Evolutionary conservation across 2,888 invertebrate species (phyloP).

Genomic region (Apoda limacodes): DNA sequence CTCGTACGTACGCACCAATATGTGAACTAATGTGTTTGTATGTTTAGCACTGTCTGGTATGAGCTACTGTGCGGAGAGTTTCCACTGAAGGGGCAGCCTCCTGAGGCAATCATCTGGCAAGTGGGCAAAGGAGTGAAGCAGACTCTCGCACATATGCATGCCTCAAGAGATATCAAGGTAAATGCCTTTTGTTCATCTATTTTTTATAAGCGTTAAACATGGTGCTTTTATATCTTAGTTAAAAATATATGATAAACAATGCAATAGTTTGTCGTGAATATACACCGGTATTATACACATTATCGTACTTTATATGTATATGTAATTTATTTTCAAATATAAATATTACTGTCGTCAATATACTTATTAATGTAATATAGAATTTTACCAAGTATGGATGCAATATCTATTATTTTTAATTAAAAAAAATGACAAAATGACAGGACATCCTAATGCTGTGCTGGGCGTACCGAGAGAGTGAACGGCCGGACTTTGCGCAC

Average conservation of each 20-base stretch:
- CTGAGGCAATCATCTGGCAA: conserved; percentile 97
- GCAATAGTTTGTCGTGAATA: too few relatives aligned
- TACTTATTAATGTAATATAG: too few relatives aligned
- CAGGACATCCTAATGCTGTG: conserved; percentile 97
- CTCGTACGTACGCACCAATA: too few relatives aligned
- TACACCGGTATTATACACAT: too few relatives aligned
- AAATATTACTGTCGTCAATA: too few relatives aligned
- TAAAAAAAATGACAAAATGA: background rate
- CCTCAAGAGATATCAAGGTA: conserved; percentile 96
- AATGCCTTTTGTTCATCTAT: too few relatives aligned
- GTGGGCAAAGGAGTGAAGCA: conserved; percentile 98
- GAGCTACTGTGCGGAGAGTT: conserved; percentile 96
- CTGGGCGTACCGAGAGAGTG: conserved; percentile 89
- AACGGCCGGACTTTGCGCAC: conserved; percentile 91
- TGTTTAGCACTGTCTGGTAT: conserved; percentile 96
- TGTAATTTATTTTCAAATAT: too few relatives aligned
- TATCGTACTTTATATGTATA: too few relatives aligned
- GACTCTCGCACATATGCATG: conserved; percentile 92
- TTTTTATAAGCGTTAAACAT: too few relatives aligned
- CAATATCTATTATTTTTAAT: background rate
- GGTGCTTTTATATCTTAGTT: too few relatives aligned
- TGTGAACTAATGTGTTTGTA: too few relatives aligned
- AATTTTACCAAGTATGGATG: background rate
- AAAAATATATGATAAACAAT: too few relatives aligned
- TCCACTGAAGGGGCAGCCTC: conserved; percentile 94